Conservation (phyloP, 2,113 vertebrate genomes). For the Baryphthengus martii region DNA sequence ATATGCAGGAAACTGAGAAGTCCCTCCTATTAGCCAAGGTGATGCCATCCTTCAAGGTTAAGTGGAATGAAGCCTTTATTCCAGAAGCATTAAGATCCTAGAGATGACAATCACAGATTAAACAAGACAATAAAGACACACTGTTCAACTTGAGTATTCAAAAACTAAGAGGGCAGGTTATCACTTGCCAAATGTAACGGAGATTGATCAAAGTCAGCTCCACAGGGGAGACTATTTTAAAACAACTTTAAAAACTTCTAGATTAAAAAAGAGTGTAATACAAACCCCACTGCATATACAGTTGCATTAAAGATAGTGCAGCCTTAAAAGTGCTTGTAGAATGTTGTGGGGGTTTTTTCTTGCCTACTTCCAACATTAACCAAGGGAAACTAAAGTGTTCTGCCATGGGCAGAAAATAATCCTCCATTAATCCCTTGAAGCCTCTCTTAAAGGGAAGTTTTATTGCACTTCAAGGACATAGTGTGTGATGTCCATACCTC, state of each 20-base stretch:
- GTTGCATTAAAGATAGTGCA: neutral
- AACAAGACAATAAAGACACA: neutral
- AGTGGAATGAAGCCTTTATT: constrained; percentile 36
- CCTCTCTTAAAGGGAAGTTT: neutral
- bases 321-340: neutral
- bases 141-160: neutral
- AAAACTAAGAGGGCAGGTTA: neutral
- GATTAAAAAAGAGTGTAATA: neutral
- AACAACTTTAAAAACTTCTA: too few species aligned
- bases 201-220: neutral
- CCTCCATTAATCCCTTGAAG: neutral
- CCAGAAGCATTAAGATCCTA: constrained; percentile 31
- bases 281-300: neutral
- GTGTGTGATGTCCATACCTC: neutral
- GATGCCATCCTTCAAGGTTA: constrained; percentile 48
- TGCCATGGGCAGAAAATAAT: neutral
- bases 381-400: neutral
- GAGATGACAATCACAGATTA: neutral
- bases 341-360: neutral
- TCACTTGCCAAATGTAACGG: neutral
- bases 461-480: neutral
- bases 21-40: constrained; percentile 1
- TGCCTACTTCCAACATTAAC: neutral
- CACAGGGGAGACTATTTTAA: neutral
- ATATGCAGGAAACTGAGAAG: constrained; percentile 57